Conservation (phyloP, 37 sponge, comb jelly and placozoan species). For the Axinella damicornis region DNA sequence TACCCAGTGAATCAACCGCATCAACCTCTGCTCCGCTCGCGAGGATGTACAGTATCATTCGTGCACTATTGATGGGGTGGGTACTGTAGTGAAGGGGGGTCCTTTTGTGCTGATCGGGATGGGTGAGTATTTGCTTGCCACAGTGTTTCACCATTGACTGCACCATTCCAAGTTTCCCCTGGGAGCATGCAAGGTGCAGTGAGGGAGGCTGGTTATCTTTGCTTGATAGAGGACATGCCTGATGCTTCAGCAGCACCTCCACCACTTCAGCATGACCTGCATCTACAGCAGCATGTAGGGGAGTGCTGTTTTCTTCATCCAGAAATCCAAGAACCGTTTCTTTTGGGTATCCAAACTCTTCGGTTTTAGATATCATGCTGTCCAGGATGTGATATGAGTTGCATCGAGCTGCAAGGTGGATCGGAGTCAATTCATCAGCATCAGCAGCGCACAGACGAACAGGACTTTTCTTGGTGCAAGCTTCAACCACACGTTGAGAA, state of each 20-base stretch:
- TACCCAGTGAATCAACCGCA: slow-evolving; percentile 53
- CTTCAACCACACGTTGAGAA: neutral
- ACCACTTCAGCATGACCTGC: slow-evolving; percentile 79
- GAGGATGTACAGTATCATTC: slow-evolving; percentile 52
- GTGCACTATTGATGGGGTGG: slow-evolving; percentile 25
- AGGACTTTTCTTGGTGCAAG: neutral
- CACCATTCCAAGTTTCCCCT: slow-evolving; percentile 67
- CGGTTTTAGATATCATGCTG: slow-evolving; percentile 41
- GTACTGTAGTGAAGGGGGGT: slow-evolving; percentile 64
- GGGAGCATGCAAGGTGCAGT: slow-evolving; percentile 76
- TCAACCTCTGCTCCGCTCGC: slow-evolving; percentile 46
- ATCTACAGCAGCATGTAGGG: slow-evolving; percentile 87
- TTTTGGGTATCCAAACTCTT: slow-evolving; percentile 58
- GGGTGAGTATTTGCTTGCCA: slow-evolving; percentile 26
- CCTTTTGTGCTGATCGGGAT: slow-evolving; percentile 24
- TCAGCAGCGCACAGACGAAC: slow-evolving; percentile 78
- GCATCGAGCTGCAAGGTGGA: slow-evolving; percentile 75
- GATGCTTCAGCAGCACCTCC: slow-evolving; percentile 72
- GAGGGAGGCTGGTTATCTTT: slow-evolving; percentile 74
- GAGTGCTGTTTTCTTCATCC: slow-evolving; percentile 88
- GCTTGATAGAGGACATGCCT: slow-evolving; percentile 43
- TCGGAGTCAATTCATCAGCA: slow-evolving; percentile 72
- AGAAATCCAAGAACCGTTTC: slow-evolving; percentile 66
- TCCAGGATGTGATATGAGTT: slow-evolving; percentile 68
- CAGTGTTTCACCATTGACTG: slow-evolving; percentile 48